These are phyloP conservation scores for Aleadryas rufinucha DNA, from an alignment of 2,113 vertebrate genomes.

Conservation along the genomic window DNA sequence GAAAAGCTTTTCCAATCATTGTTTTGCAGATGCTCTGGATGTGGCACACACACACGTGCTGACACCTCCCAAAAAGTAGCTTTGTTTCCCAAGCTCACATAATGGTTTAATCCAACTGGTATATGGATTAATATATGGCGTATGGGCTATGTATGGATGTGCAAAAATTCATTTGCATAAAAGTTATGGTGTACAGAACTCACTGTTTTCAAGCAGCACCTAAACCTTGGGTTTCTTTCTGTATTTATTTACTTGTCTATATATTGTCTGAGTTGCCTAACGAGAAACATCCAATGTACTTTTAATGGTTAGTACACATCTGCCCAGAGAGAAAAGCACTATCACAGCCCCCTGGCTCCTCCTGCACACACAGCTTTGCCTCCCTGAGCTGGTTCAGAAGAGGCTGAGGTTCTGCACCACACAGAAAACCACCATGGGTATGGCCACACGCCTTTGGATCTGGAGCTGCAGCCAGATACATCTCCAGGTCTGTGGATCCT, in stretches of 20 bases:
- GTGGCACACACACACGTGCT: not conserved
- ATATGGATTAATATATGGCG: not conserved
- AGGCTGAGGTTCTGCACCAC: not conserved
- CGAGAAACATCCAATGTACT: fast-evolving
- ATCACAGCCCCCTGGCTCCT: not conserved
- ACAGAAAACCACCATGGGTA: not conserved
- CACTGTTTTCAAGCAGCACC: not conserved
- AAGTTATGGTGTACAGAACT: not conserved
- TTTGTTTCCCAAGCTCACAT: not conserved
- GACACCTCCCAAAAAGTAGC: fast-evolving
- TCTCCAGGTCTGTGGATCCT: not conserved
- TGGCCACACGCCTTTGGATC: fast-evolving
- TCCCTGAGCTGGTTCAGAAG: not conserved
- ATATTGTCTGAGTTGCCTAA: not conserved
- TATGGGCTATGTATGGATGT: not conserved
- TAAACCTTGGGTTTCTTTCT: not conserved
- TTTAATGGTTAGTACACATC: not conserved
- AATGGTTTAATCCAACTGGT: not conserved
- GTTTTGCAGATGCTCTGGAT: not conserved
- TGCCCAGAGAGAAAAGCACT: not conserved
- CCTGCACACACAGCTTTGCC: fast-evolving
- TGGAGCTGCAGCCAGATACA: not conserved
- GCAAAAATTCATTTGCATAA: not conserved
- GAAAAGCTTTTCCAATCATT: not conserved
- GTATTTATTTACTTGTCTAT: not conserved